phyloP scores from a whole-genome alignment of 2,888 invertebrate genomes.

The Yponomeuta plumbellus region DNA sequence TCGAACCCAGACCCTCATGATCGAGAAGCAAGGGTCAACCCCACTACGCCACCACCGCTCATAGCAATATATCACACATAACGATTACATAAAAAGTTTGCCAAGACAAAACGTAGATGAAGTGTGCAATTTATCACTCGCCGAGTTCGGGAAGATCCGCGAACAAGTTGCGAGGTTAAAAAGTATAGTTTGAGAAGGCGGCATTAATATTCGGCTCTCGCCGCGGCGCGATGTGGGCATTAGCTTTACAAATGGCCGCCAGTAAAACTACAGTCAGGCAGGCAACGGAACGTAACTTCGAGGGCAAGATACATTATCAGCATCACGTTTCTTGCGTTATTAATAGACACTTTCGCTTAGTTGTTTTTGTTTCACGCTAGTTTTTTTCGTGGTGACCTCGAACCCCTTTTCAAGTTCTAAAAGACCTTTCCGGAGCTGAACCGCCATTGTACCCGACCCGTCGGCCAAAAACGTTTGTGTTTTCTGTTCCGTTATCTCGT shows the following conservation, averaged over 20 bases:
- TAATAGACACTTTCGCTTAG: neutral
- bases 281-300: neutral
- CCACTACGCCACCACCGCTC: too few relatives aligned
- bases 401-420: neutral
- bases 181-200: slow-evolving; percentile 18
- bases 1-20: too few relatives aligned
- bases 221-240: slow-evolving; percentile 6
- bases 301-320: slow-evolving; percentile 2
- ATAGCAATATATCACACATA: slow-evolving; percentile 4
- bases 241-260: slow-evolving; percentile 12
- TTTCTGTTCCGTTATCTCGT: neutral
- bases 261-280: slow-evolving; percentile 5
- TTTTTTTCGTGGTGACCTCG: neutral
- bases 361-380: neutral
- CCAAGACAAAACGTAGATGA: slow-evolving; percentile 7
- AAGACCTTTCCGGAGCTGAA: neutral
- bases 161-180: slow-evolving; percentile 18
- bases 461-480: neutral
- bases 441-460: neutral
- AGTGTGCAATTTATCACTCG: slow-evolving; percentile 7
- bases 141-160: slow-evolving; percentile 6
- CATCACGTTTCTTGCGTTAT: neutral
- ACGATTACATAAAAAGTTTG: slow-evolving; percentile 2
- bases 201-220: slow-evolving; percentile 19
- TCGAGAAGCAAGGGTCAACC: too few relatives aligned